phyloP scores from a whole-genome alignment of 2,113 vertebrate species.

The Ammodytes dubius region DNA sequence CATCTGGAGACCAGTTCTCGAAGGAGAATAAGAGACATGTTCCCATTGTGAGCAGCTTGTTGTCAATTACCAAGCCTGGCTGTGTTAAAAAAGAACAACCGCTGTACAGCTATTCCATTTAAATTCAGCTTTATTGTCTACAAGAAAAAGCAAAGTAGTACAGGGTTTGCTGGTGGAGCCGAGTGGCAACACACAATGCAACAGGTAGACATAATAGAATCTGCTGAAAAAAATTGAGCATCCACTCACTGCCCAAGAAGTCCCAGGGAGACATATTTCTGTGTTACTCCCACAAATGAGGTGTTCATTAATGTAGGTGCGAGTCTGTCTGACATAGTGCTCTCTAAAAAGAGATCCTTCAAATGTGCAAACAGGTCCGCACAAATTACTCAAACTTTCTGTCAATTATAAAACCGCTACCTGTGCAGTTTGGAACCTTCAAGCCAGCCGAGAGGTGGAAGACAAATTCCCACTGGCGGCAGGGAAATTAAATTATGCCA shows the following conservation, averaged over 20 bases:
- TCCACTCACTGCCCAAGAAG: background rate
- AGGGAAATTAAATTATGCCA: conserved; percentile 18
- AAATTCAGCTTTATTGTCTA: conserved; percentile 7
- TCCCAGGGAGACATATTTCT: background rate
- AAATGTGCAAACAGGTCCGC: conserved; percentile 8
- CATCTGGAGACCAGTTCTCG: background rate
- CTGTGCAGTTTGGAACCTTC: conserved; percentile 1
- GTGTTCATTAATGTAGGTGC: background rate
- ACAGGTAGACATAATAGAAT: background rate
- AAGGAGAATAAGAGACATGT: background rate
- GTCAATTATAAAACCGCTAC: conserved; percentile 17
- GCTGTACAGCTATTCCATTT: background rate
- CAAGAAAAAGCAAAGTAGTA: background rate
- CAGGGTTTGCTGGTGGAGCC: background rate
- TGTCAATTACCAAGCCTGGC: conserved; percentile 33
- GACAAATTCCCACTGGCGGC: background rate
- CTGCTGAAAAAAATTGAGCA: background rate
- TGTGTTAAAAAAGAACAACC: background rate
- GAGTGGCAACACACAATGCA: background rate
- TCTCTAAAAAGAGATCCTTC: conserved; percentile 16
- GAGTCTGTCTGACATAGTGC: background rate
- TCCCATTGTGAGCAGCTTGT: conserved; percentile 30
- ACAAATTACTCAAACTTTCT: conserved; percentile 21
- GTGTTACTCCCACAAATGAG: background rate
- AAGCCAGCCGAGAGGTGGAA: conserved; percentile 8